Evolutionary conservation across 2,888 invertebrate genomes (phyloP).

Genomic region (Tenthredo livida): DNA sequence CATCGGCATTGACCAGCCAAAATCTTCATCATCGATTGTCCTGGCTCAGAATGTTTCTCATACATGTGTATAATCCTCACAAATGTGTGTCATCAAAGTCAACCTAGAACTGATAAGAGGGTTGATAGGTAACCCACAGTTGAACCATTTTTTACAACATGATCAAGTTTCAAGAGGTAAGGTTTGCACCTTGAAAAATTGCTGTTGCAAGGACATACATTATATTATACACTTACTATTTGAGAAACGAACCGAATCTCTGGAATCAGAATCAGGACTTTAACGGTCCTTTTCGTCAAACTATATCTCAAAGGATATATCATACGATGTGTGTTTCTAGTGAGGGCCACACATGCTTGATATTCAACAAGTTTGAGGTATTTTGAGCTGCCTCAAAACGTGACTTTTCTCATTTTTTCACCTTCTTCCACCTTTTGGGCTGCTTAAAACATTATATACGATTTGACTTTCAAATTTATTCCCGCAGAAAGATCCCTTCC

Average conservation of each 20-base stretch:
- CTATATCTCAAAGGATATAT: background rate
- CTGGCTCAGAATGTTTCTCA: background rate
- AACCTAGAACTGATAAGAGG: background rate
- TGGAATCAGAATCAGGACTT: background rate
- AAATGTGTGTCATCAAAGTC: background rate
- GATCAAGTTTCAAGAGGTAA: background rate
- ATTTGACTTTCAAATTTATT: slow-evolving; percentile 23
- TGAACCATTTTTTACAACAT: background rate
- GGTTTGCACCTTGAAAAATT: background rate
- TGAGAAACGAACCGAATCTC: background rate
- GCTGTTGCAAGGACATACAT: background rate
- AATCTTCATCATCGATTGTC: slow-evolving; percentile 11
- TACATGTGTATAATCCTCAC: background rate
- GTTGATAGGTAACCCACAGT: too few species aligned
- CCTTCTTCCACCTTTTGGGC: background rate
- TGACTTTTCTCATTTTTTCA: background rate
- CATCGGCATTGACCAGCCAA: background rate
- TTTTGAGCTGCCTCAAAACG: background rate
- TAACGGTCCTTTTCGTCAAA: background rate
- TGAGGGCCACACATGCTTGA: background rate
- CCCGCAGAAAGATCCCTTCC: background rate
- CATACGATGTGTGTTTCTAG: background rate
- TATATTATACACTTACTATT: background rate
- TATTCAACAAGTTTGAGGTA: background rate
- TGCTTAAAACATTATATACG: background rate